phyloP scores from a whole-genome alignment of 2,113 vertebrate genomes.

The Deroptyus accipitrinus region DNA sequence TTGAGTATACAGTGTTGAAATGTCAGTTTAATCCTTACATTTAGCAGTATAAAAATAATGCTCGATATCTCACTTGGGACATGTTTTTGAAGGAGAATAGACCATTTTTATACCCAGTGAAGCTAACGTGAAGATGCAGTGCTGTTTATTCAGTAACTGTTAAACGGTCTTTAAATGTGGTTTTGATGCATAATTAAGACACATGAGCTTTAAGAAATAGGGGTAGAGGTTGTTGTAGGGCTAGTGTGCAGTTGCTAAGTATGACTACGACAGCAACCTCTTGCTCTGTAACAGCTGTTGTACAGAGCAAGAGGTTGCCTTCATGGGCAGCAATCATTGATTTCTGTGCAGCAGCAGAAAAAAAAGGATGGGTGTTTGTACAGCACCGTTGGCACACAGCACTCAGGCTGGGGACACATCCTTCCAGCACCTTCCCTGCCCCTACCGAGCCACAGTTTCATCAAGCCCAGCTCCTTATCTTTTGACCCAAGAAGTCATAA shows the following conservation, averaged over 20 bases:
- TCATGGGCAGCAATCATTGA: background rate
- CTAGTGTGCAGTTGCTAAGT: background rate
- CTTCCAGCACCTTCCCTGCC: background rate
- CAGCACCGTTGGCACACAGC: accelerated
- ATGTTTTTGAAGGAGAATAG: background rate
- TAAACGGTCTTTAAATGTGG: background rate
- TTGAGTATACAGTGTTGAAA: background rate
- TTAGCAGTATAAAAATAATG: background rate
- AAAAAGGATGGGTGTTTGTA: accelerated
- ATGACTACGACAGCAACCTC: background rate
- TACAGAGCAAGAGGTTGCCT: background rate
- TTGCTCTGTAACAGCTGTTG: background rate
- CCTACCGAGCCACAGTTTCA: background rate
- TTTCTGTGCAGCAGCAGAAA: background rate
- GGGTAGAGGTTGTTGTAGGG: background rate
- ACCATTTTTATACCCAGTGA: background rate
- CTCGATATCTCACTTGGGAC: background rate
- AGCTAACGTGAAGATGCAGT: background rate
- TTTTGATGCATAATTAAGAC: background rate
- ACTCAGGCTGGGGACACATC: accelerated
- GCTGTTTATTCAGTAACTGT: background rate
- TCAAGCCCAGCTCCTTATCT: background rate
- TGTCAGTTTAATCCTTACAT: background rate
- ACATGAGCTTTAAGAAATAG: background rate
- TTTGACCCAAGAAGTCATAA: background rate